These are phyloP conservation scores for Onthophagus taurus DNA, from an alignment of 1,140 invertebrate species.

Conservation along the genomic window DNA sequence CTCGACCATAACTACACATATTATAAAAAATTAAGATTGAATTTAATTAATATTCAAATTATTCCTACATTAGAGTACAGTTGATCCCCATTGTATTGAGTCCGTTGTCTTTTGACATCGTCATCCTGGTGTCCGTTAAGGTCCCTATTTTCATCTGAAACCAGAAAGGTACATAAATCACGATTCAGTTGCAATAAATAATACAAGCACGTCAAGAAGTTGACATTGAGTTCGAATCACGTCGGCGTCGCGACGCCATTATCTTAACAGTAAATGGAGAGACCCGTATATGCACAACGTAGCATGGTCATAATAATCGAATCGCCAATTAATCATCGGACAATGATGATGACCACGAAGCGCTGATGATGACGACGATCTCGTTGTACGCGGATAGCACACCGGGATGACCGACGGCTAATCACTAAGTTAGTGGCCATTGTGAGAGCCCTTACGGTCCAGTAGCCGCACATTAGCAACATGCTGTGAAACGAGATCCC, in stretches of 20 bases:
- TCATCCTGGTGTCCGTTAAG: conserved; percentile 75
- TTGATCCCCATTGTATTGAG: conserved; percentile 82
- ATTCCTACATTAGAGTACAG: conserved; percentile 76
- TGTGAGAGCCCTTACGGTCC: conserved; percentile 22
- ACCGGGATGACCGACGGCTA: conserved; percentile 25
- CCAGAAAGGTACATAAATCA: too few relatives aligned
- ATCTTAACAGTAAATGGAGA: too few relatives aligned
- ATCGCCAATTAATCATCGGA: conserved; percentile 27
- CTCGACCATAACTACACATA: conserved; percentile 74
- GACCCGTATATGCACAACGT: too few relatives aligned
- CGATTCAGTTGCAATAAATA: too few relatives aligned
- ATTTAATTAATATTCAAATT: not conserved
- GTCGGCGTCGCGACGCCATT: too few relatives aligned
- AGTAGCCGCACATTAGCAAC: conserved; percentile 16
- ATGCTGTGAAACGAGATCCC: conserved; percentile 19
- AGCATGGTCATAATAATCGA: too few relatives aligned
- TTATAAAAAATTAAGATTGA: conserved; percentile 18
- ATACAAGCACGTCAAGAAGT: too few relatives aligned
- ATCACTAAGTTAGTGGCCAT: conserved; percentile 24
- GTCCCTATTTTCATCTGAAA: conserved; percentile 75
- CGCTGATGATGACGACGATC: too few relatives aligned
- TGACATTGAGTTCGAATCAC: too few relatives aligned
- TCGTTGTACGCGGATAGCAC: too few relatives aligned
- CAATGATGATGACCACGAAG: conserved; percentile 24
- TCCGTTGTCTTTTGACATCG: conserved; percentile 74